Percentiles rank a stretch among this genome's conserved stretches.
phyloP scores from a whole-genome alignment of 1,140 invertebrate species.

The Drosophila pseudoananassae region DNA sequence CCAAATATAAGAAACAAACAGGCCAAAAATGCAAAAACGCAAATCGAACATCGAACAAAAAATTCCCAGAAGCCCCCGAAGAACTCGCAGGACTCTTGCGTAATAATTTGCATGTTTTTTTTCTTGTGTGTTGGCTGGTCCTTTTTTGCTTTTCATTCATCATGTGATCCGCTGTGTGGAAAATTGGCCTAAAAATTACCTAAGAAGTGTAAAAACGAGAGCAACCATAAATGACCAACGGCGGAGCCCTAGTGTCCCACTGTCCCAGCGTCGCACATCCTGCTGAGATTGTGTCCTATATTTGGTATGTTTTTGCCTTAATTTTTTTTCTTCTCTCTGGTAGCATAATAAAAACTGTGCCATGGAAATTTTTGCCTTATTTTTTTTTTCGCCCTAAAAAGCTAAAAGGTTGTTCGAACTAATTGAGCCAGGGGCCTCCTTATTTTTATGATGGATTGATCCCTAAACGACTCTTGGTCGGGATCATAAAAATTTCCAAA shows the following conservation, averaged over 20 bases:
- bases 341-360: conserved; percentile 60
- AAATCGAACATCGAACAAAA: not conserved
- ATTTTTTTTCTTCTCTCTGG: conserved; percentile 49
- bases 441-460: conserved; percentile 60
- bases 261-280: conserved; percentile 14
- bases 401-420: conserved; percentile 55
- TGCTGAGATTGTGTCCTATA: conserved; percentile 54
- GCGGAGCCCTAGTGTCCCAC: not conserved
- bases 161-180: conserved; percentile 36
- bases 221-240: conserved; percentile 47
- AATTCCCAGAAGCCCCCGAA: conserved; percentile 48
- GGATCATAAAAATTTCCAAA: conserved; percentile 44
- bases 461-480: conserved; percentile 14
- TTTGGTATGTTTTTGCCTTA: not conserved
- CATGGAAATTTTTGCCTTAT: conserved; percentile 37
- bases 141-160: conserved; percentile 61
- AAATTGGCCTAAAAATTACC: conserved; percentile 80
- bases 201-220: conserved; percentile 70
- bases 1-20: not conserved
- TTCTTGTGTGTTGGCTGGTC: conserved; percentile 1
- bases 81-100: conserved; percentile 68
- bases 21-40: conserved; percentile 27
- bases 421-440: conserved; percentile 74
- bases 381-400: conserved; percentile 51
- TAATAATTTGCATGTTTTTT: conserved; percentile 78